These are phyloP conservation scores for Xylophagus ater DNA, from an alignment of 2,888 invertebrate species.

Conservation along the genomic window DNA sequence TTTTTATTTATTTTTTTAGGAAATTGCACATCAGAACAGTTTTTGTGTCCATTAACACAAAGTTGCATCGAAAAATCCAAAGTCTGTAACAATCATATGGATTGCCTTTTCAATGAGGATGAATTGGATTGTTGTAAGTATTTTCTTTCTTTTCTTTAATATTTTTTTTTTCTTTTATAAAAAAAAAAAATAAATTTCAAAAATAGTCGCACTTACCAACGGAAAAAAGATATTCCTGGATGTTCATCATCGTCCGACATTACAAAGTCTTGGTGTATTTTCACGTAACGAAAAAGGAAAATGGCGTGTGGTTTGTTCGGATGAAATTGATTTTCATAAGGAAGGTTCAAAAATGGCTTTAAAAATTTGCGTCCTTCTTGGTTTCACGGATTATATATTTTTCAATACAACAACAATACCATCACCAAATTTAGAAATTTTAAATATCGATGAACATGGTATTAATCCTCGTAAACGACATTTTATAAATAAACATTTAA, in stretches of 20 bases:
- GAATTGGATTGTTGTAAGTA: slow-evolving; percentile 67
- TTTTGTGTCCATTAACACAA: slow-evolving; percentile 52
- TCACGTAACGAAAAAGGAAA: slow-evolving; percentile 47
- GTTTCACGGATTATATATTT: slow-evolving; percentile 42
- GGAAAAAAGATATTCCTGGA: slow-evolving; percentile 49
- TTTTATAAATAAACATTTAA: too few relatives aligned
- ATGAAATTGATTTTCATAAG: slow-evolving; percentile 28
- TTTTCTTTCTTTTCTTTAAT: background rate
- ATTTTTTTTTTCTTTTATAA: slow-evolving; percentile 3
- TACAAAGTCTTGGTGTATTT: slow-evolving; percentile 51
- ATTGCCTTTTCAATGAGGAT: slow-evolving; percentile 63
- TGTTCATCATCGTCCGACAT: slow-evolving; percentile 47
- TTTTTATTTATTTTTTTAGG: slow-evolving; percentile 36
- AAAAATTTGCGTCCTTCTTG: slow-evolving; percentile 54
- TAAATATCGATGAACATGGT: too few relatives aligned
- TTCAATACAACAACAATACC: slow-evolving; percentile 26
- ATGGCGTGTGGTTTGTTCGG: slow-evolving; percentile 57
- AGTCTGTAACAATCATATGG: slow-evolving; percentile 52
- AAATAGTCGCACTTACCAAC: slow-evolving; percentile 56
- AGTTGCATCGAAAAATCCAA: slow-evolving; percentile 49
- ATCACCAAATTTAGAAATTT: too few relatives aligned
- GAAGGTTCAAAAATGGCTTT: slow-evolving; percentile 38
- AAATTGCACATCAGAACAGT: slow-evolving; percentile 47
- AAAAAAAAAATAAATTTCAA: slow-evolving; percentile 10
- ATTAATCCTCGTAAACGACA: too few relatives aligned